Evolutionary conservation across 2,113 vertebrate species (phyloP).

Genomic region (Caranx melampygus): DNA sequence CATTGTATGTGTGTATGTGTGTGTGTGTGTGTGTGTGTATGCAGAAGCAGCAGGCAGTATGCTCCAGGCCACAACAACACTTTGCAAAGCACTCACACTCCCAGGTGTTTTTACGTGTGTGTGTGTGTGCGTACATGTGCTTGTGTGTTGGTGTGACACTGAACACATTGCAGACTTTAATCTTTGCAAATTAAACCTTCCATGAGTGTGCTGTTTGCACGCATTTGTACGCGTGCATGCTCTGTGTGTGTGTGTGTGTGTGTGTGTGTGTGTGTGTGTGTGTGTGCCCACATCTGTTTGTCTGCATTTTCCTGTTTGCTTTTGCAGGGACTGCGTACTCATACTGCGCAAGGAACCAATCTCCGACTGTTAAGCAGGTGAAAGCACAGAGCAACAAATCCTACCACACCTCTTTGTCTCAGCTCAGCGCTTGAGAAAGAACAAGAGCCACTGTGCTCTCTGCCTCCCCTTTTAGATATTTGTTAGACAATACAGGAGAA

Average conservation of each 20-base stretch:
- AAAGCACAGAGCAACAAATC: conserved; percentile 59
- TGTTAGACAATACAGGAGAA: conserved; percentile 66
- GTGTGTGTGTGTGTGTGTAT: conserved; percentile 9
- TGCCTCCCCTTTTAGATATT: conserved; percentile 71
- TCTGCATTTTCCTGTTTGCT: conserved; percentile 58
- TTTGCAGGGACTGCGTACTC: conserved; percentile 44
- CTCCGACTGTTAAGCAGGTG: conserved; percentile 71
- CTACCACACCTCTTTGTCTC: conserved; percentile 71
- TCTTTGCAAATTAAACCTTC: conserved; percentile 81
- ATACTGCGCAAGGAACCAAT: conserved; percentile 55
- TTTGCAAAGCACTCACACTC: conserved; percentile 58
- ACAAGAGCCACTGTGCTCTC: conserved; percentile 53
- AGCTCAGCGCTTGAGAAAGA: conserved; percentile 64
- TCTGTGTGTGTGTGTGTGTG: background rate
- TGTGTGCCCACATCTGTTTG: conserved; percentile 2
- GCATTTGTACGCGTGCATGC: background rate
- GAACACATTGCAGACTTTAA: conserved; percentile 73
- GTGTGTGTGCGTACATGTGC: background rate
- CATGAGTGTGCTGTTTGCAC: conserved; percentile 37
- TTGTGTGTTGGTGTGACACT: conserved; percentile 27
- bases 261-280: background rate
- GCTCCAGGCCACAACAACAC: conserved; percentile 70
- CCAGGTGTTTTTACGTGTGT: conserved; percentile 56
- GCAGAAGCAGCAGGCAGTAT: conserved; percentile 68
- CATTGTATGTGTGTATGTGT: conserved; percentile 44